Conservation (phyloP, 2,888 invertebrate genomes). For the Hipparchia sbordonii region DNA sequence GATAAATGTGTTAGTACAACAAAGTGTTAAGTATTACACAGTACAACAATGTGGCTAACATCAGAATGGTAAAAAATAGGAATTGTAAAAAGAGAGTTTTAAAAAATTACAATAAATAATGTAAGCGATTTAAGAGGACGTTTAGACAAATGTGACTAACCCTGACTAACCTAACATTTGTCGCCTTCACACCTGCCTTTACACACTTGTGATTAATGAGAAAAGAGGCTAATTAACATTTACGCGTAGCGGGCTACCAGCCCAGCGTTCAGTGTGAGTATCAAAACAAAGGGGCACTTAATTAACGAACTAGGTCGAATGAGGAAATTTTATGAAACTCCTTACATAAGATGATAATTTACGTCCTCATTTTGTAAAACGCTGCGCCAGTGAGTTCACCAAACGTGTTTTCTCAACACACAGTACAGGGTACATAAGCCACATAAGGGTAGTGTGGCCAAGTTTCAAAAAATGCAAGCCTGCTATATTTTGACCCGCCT, state of each 20-base stretch:
- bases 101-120: not conserved
- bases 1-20: too few species aligned
- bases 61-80: too few species aligned
- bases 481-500: too few species aligned
- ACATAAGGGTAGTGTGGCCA: too few species aligned
- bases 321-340: slow-evolving; percentile 10
- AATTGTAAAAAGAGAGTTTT: too few species aligned
- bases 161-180: slow-evolving; percentile 23
- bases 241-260: slow-evolving; percentile 13
- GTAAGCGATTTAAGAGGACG: not conserved
- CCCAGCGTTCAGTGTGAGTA: slow-evolving; percentile 17
- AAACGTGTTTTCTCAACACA: not conserved
- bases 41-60: too few species aligned
- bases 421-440: not conserved
- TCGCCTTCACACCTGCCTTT: slow-evolving; percentile 25
- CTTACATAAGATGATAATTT: slow-evolving; percentile 4
- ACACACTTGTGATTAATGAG: slow-evolving; percentile 36
- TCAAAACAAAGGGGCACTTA: slow-evolving; percentile 29
- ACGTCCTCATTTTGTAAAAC: not conserved
- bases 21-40: too few species aligned
- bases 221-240: slow-evolving; percentile 34
- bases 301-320: slow-evolving; percentile 28
- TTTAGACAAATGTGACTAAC: slow-evolving; percentile 17
- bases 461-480: too few species aligned
- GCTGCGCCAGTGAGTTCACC: not conserved